Percentiles rank a stretch among this genome's conserved stretches.
Evolutionary conservation across 92 coral and sea anemone species (phyloP).

Genomic region (Zoanthus sansibaricus): DNA sequence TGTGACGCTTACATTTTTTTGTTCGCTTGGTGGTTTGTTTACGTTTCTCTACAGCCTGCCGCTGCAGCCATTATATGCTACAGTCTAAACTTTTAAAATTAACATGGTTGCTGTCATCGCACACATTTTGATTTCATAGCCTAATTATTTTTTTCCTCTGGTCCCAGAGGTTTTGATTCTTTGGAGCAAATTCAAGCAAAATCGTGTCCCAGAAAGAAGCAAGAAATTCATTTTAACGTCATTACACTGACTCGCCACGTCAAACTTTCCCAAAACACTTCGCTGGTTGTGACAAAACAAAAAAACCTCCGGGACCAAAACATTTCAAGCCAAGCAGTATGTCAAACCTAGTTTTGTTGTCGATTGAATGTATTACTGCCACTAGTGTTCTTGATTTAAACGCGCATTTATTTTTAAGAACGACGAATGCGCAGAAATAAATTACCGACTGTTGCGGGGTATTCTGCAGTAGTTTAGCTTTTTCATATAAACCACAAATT

Average conservation of each 20-base stretch:
- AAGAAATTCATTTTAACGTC: not conserved
- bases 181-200: not conserved
- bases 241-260: not conserved
- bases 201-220: not conserved
- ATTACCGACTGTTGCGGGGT: too few relatives aligned
- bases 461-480: too few relatives aligned
- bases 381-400: not conserved
- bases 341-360: not conserved
- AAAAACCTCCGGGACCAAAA: not conserved
- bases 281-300: not conserved
- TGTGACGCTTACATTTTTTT: not conserved
- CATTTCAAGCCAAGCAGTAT: not conserved
- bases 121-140: not conserved
- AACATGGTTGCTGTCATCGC: not conserved
- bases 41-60: not conserved
- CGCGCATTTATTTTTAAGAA: not conserved
- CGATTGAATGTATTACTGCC: not conserved
- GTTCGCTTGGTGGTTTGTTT: not conserved
- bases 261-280: not conserved
- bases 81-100: not conserved
- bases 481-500: too few relatives aligned
- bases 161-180: not conserved
- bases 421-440: too few relatives aligned
- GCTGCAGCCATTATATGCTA: not conserved
- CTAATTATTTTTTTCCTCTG: not conserved